phyloP scores from a whole-genome alignment of 2,888 invertebrate genomes.

The Sminthurinus aureus region DNA sequence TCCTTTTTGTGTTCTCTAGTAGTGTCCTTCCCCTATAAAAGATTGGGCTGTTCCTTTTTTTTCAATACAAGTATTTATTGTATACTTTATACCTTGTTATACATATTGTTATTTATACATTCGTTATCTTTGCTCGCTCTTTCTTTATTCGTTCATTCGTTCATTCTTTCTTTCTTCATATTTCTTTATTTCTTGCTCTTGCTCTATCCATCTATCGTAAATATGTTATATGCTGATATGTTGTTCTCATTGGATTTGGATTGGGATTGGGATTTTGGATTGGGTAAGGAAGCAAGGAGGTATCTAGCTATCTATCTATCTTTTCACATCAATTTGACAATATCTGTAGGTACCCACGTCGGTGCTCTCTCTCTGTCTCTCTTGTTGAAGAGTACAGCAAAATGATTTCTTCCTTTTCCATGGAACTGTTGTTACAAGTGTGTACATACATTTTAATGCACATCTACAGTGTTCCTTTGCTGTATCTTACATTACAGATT shows the following conservation, averaged over 20 bases:
- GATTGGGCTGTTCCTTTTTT: conserved; percentile 28
- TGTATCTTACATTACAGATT: background rate
- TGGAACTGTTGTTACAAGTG: background rate
- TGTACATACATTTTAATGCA: background rate
- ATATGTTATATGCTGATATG: background rate
- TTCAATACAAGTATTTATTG: conserved; percentile 10
- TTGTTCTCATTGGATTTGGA: background rate
- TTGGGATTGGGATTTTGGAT: background rate
- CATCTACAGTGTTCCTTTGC: background rate
- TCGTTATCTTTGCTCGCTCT: background rate
- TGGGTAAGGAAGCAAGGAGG: conserved; percentile 15
- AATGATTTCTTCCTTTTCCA: background rate
- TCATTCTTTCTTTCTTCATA: too few relatives aligned
- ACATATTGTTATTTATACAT: background rate
- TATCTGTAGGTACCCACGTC: conserved; percentile 23
- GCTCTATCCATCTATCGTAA: background rate
- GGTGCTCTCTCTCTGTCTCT: background rate
- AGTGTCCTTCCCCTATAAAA: conserved; percentile 32
- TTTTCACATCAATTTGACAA: conserved; percentile 27
- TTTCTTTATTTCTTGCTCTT: too few relatives aligned
- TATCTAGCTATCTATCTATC: conserved; percentile 20
- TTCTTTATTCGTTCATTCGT: background rate
- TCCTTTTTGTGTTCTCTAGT: conserved; percentile 42
- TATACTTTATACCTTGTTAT: background rate
- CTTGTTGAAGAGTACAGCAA: background rate